Percentiles rank a stretch among this genome's conserved stretches.
phyloP scores from a whole-genome alignment of 2,113 vertebrate species.

The Pao palembangensis region DNA sequence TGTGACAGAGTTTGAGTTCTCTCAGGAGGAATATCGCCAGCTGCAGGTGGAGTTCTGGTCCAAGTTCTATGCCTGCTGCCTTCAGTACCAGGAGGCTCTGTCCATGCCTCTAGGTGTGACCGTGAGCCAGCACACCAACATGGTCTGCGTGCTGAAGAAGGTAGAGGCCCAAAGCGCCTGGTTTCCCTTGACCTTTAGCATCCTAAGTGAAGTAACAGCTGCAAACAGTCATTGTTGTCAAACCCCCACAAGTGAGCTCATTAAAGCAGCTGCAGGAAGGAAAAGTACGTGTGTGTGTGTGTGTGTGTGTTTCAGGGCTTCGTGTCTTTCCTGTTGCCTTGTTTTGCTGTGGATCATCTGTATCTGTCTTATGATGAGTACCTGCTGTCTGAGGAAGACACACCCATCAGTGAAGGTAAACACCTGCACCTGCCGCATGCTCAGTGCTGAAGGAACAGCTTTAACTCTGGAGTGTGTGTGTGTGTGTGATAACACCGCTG shows the following conservation, averaged over 20 bases:
- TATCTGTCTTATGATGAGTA: conserved; percentile 86
- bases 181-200: too few relatives aligned
- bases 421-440: not conserved
- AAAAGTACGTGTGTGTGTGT: not conserved
- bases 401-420: conserved; percentile 83
- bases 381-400: conserved; percentile 84
- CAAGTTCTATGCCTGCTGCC: conserved; percentile 91
- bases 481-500: not conserved
- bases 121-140: conserved; percentile 78
- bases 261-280: too few relatives aligned
- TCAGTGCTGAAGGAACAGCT: not conserved
- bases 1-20: conserved; percentile 89
- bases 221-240: too few relatives aligned
- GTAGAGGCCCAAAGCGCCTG: conserved; percentile 48
- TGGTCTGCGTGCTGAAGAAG: conserved; percentile 90
- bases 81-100: conserved; percentile 92
- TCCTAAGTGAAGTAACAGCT: too few relatives aligned
- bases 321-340: conserved; percentile 88
- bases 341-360: conserved; percentile 88
- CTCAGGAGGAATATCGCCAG: conserved; percentile 88
- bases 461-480: not conserved
- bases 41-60: conserved; percentile 95
- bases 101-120: conserved; percentile 84
- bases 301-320: conserved; percentile 75
- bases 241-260: too few relatives aligned